These are phyloP conservation scores for Macrotrachela quadricornifera DNA, from an alignment of 1,140 invertebrate genomes.

Conservation along the genomic window DNA sequence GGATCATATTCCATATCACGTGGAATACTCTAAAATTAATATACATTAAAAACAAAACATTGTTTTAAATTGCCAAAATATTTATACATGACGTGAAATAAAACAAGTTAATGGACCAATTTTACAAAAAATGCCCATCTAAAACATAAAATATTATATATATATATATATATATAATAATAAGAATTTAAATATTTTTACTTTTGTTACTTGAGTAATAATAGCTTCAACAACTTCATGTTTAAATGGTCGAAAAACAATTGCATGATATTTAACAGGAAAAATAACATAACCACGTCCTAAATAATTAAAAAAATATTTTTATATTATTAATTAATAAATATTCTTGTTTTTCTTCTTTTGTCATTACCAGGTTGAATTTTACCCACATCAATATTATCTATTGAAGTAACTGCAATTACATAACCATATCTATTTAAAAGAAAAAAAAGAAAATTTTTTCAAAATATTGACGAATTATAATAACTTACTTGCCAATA, in stretches of 20 bases:
- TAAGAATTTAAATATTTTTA: constrained; percentile 25
- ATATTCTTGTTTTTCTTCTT: too few species aligned
- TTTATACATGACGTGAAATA: constrained; percentile 77
- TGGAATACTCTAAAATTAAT: constrained; percentile 46
- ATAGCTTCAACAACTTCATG: constrained; percentile 96
- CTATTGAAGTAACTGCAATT: constrained; percentile 94
- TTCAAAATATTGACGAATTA: too few species aligned
- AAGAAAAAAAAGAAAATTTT: neutral
- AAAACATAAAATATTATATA: constrained; percentile 19
- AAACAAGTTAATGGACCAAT: constrained; percentile 97
- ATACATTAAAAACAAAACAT: too few species aligned
- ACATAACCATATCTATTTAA: constrained; percentile 89
- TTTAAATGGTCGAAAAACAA: constrained; percentile 97
- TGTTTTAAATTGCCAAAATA: too few species aligned
- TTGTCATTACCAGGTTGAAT: constrained; percentile 55
- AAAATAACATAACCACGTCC: constrained; percentile 87
- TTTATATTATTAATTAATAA: too few species aligned
- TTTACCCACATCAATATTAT: constrained; percentile 86
- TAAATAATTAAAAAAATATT: too few species aligned
- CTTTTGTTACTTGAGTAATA: constrained; percentile 94
- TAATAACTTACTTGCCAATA: constrained; percentile 54
- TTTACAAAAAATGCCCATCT: constrained; percentile 95
- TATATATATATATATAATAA: neutral
- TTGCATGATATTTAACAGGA: constrained; percentile 96
- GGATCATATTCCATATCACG: constrained; percentile 98